phyloP scores from a whole-genome alignment of 2,797 vertebrate species.

The Macropodus opercularis region DNA sequence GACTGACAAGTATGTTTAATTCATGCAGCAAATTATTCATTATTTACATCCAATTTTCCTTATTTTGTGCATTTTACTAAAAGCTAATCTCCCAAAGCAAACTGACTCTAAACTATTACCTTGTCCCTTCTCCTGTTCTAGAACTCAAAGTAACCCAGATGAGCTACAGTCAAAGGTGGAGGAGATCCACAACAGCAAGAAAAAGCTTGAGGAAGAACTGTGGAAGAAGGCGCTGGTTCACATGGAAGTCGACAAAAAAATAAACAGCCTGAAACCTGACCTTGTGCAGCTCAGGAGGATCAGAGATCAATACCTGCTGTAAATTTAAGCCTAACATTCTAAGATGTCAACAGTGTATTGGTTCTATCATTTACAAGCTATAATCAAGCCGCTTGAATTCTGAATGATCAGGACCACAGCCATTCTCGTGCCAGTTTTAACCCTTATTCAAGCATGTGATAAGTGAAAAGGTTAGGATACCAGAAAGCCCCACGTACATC shows the following conservation, averaged over 20 bases:
- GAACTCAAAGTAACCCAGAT: conserved; percentile 88
- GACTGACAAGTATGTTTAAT: conserved; percentile 85
- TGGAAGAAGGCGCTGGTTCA: conserved; percentile 86
- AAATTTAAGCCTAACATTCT: conserved; percentile 49
- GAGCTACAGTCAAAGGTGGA: conserved; percentile 89
- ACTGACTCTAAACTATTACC: not conserved
- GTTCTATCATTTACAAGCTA: not conserved
- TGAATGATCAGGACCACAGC: no score
- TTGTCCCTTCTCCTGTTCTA: conserved; percentile 39
- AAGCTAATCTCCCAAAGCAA: no score
- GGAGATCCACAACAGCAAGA: conserved; percentile 92
- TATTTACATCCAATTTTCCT: not conserved
- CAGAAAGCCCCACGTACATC: no score
- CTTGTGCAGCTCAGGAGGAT: conserved; percentile 92
- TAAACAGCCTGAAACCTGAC: conserved; percentile 91
- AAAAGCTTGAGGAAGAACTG: conserved; percentile 90
- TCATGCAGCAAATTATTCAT: not conserved
- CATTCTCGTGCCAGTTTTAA: no score
- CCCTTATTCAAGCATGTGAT: no score
- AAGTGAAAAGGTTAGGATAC: no score
- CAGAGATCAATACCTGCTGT: conserved; percentile 93
- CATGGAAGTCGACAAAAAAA: conserved; percentile 90
- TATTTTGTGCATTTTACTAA: no score
- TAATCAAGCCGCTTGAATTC: no score
- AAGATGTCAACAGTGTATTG: not conserved